Conservation (phyloP, 2,113 vertebrate species). For the Pseudorhombus dupliciocellatus region DNA sequence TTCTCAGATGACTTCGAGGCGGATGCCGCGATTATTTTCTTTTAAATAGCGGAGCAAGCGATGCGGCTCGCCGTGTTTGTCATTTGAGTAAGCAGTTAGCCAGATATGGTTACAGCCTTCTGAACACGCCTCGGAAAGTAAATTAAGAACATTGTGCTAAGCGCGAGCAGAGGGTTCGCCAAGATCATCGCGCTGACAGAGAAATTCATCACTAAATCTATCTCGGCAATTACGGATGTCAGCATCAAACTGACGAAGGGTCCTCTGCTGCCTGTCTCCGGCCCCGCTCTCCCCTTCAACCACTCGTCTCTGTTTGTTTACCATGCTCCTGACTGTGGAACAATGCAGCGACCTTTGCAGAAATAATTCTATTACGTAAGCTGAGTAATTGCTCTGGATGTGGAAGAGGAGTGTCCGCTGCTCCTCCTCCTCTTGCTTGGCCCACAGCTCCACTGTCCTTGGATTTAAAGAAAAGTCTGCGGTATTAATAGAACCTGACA, state of each 20-base stretch:
- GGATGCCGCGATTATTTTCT: constrained; percentile 36
- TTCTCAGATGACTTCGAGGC: constrained; percentile 19
- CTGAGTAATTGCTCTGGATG: constrained; percentile 76
- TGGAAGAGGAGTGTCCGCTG: constrained; percentile 62
- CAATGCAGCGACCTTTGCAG: constrained; percentile 74
- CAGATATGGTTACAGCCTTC: constrained; percentile 47
- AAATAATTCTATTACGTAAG: constrained; percentile 75
- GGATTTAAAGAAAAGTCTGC: constrained; percentile 58
- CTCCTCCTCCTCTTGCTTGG: constrained; percentile 53
- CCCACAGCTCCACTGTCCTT: constrained; percentile 63
- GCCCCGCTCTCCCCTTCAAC: not conserved
- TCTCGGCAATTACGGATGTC: constrained; percentile 50
- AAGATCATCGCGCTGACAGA: constrained; percentile 38
- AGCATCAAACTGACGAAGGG: constrained; percentile 36
- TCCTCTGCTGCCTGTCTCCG: constrained; percentile 9
- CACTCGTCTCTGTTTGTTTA: constrained; percentile 58
- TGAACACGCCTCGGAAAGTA: constrained; percentile 38
- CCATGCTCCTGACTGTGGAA: constrained; percentile 49
- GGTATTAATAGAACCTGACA: constrained; percentile 45
- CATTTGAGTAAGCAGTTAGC: constrained; percentile 48
- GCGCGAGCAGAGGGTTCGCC: constrained; percentile 17
- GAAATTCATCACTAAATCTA: constrained; percentile 55
- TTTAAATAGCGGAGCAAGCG: constrained; percentile 28
- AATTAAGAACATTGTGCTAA: constrained; percentile 43
- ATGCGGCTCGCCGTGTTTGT: constrained; percentile 20